Base-by-base conservation (phyloP, 2,888 invertebrate species). In the Lacanobia wlatinum region DNA sequence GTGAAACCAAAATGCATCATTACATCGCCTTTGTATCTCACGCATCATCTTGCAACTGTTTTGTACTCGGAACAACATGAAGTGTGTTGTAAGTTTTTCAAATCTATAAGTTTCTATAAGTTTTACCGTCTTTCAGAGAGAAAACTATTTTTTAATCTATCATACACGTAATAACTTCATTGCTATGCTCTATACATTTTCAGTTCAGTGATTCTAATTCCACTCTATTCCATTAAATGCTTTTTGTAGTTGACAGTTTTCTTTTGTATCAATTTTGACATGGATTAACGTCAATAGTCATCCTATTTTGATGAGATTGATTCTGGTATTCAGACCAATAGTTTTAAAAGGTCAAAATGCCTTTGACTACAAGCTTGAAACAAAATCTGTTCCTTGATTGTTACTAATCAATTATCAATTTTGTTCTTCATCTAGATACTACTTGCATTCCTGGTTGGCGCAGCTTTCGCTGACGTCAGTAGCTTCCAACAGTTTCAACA, bases 1-100 rank as follows among this genome's bases (percentile, higher is more conserved):
- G 92, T 94, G 93, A 87, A 90, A 92, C 90, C 88, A 85, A 89
- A 90, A 90, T 92, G 93, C 94, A 96, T 94, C 96, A 96, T 94
- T 96, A 90, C 92, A 89, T 87, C 91, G 81, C 90, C 89, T 87
- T 89, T 89, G 75, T 88, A 90, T 84, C 89, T 87, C 86, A 89
- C 90, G 90, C 52, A 83, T 79, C 86, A 87, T 87, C 89, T 90
- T 90, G 87, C 81, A 89, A 84, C 85, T 87, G 55, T 66, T 58
- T 53, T 55, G 76, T 85, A 86, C 86, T 85, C 83, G 71, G 73
- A 62, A 59, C 89, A 94, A 89, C 88, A 96, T 96, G 96, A 94
- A 93, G 90, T 91, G 87, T 88, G 84, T 93, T 87, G 96, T 96
- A 92, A 96, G 96, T 95, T 86, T 92, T 83, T 67, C 10, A 55